Percentiles rank a stretch among this genome's conserved stretches.
These are phyloP conservation scores for Pseudoips prasinana DNA, from an alignment of 2,888 invertebrate genomes.

Conservation along the genomic window DNA sequence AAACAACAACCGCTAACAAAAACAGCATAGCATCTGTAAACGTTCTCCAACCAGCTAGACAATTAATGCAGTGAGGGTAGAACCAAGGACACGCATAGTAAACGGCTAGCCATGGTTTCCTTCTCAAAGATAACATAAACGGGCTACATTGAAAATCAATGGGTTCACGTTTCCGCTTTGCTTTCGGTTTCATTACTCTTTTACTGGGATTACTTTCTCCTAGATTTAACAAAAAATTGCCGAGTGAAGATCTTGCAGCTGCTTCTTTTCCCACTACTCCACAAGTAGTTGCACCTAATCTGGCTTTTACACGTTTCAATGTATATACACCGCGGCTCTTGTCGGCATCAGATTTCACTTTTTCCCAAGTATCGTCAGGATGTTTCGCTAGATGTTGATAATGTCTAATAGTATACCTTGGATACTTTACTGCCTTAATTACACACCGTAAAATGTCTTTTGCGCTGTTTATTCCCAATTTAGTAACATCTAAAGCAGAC, in stretches of 20 bases:
- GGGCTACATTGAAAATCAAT: conserved; percentile 10
- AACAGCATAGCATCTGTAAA: conserved; percentile 39
- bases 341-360: too few species aligned
- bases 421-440: conserved; percentile 26
- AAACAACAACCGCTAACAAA: conserved; percentile 36
- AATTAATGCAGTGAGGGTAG: conserved; percentile 37
- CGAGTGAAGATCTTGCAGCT: too few species aligned
- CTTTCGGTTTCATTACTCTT: conserved; percentile 16
- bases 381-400: too few species aligned
- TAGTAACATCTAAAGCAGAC: conserved; percentile 23
- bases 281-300: too few species aligned
- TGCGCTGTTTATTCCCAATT: conserved; percentile 14
- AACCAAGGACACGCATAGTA: conserved; percentile 33
- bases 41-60: conserved; percentile 33
- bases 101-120: conserved; percentile 11
- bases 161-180: conserved; percentile 8
- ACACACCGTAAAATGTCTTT: conserved; percentile 16
- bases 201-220: conserved; percentile 30
- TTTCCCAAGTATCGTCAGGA: too few species aligned
- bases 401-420: conserved; percentile 21
- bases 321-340: too few species aligned
- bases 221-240: too few species aligned
- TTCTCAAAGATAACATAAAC: conserved; percentile 11
- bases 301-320: too few species aligned
- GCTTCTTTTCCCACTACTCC: too few species aligned